Percentiles rank a stretch among this genome's conserved stretches.
phyloP scores from a whole-genome alignment of 2,113 vertebrate species.

The Periophthalmus modestus region DNA sequence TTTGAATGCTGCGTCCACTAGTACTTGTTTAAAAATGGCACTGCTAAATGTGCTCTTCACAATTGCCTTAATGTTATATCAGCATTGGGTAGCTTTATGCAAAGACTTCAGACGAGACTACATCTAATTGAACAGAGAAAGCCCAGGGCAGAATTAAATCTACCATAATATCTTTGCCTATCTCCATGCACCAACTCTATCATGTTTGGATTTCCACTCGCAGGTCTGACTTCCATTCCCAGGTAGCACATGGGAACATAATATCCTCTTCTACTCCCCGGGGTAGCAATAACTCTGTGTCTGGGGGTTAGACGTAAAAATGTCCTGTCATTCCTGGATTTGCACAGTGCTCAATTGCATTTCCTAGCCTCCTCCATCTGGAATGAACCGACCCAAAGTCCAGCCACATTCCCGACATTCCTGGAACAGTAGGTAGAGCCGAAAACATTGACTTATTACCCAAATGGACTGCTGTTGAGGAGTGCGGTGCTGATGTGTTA shows the following conservation, averaged over 20 bases:
- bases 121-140: not conserved
- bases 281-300: not conserved
- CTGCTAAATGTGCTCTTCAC: not conserved
- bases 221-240: conserved; percentile 5
- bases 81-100: not conserved
- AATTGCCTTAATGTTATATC: not conserved
- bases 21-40: not conserved
- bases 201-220: not conserved
- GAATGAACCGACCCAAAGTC: conserved; percentile 25
- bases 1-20: not conserved
- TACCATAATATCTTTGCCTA: not conserved
- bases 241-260: conserved; percentile 7
- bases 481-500: conserved; percentile 28
- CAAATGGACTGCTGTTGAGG: conserved; percentile 21
- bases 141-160: not conserved
- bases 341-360: conserved; percentile 30
- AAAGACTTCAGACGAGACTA: not conserved
- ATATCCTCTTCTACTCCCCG: not conserved
- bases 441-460: conserved; percentile 47
- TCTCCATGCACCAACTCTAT: not conserved
- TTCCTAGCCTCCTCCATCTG: conserved; percentile 41
- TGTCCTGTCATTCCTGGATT: conserved; percentile 21
- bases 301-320: conserved; percentile 11
- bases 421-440: conserved; percentile 38
- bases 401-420: conserved; percentile 65